phyloP scores from a whole-genome alignment of 2,113 vertebrate genomes.

The Rhombomys opimus region DNA sequence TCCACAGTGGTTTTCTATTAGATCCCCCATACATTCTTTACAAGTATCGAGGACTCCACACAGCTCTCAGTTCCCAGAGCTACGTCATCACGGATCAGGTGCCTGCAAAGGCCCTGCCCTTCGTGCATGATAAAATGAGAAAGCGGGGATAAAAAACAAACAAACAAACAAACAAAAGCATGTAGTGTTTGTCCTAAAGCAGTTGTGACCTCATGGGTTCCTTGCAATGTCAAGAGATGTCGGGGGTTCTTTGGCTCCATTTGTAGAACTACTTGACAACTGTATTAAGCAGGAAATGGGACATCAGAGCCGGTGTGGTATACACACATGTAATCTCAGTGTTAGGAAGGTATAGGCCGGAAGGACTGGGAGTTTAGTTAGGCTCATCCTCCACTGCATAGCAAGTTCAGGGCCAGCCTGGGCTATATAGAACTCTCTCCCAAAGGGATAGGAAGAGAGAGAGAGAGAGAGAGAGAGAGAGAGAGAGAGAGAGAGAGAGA shows the following conservation, averaged over 20 bases:
- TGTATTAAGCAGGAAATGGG: neutral
- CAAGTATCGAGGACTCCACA: neutral
- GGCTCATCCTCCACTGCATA: neutral
- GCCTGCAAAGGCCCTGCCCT: neutral
- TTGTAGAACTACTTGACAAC: neutral
- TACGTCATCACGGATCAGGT: neutral
- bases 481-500: neutral
- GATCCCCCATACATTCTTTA: neutral
- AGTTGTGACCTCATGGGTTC: neutral
- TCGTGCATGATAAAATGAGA: neutral
- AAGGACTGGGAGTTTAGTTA: neutral
- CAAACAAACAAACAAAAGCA: too few species aligned
- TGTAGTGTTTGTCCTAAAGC: neutral
- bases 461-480: neutral
- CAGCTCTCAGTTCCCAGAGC: neutral
- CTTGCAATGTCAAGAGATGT: neutral
- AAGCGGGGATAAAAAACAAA: neutral
- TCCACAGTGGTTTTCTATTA: neutral
- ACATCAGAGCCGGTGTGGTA: neutral
- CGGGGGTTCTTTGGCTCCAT: neutral
- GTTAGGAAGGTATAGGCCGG: neutral
- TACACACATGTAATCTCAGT: neutral
- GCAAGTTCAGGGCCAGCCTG: neutral
- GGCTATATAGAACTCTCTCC: neutral
- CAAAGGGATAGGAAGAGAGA: too few species aligned